Evolutionary conservation across 2,113 vertebrate species (phyloP).

Genomic region (Protomyctophum bolini): DNA sequence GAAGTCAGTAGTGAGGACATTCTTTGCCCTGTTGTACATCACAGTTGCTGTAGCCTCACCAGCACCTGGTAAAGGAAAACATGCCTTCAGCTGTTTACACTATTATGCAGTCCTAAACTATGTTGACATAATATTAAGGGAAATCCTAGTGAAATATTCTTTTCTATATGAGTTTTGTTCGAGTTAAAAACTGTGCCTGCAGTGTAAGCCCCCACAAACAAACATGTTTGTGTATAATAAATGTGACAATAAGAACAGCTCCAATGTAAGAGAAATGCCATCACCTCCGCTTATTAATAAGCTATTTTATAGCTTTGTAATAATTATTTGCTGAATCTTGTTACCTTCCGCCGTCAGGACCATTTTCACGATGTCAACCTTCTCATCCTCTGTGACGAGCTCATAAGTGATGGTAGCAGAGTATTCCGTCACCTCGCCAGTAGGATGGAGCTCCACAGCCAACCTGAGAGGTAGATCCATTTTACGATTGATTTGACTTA

Average conservation of each 20-base stretch:
- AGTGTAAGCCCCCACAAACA: too few relatives aligned
- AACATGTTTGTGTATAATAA: too few relatives aligned
- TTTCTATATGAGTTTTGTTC: too few relatives aligned
- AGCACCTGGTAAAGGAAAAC: constrained; percentile 67
- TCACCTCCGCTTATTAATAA: too few relatives aligned
- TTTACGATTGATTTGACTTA: not conserved
- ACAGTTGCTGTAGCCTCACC: constrained; percentile 78
- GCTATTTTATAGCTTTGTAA: too few relatives aligned
- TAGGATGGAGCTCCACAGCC: constrained; percentile 84
- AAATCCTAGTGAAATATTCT: too few relatives aligned
- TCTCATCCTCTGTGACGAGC: constrained; percentile 70
- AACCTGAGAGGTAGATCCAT: constrained; percentile 71
- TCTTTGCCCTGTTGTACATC: constrained; percentile 84
- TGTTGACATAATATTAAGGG: too few relatives aligned
- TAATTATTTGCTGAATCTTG: not conserved
- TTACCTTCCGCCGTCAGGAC: constrained; percentile 85
- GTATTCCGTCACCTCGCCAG: constrained; percentile 85
- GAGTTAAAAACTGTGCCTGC: too few relatives aligned
- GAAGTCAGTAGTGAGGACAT: constrained; percentile 80
- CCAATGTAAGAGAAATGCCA: too few relatives aligned
- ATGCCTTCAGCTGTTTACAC: too few relatives aligned
- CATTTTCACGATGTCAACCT: constrained; percentile 83
- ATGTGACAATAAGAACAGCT: too few relatives aligned
- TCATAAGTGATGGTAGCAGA: constrained; percentile 81
- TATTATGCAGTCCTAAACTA: too few relatives aligned